Evolutionary conservation across 2,113 vertebrate genomes (phyloP).

Genomic region (Poeciliopsis retropinna): DNA sequence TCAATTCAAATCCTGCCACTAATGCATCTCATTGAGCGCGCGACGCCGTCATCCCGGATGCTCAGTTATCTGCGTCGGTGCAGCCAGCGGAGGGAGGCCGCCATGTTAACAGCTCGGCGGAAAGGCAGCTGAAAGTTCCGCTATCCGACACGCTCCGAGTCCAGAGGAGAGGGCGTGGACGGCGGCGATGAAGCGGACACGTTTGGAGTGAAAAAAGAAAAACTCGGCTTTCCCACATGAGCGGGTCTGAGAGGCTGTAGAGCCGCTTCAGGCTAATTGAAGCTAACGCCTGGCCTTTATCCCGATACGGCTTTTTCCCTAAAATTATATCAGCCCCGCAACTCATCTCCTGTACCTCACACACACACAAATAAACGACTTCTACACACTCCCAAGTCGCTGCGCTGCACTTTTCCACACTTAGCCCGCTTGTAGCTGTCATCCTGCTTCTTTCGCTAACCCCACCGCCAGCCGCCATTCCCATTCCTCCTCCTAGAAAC

Average conservation of each 20-base stretch:
- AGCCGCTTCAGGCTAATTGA: constrained; percentile 71
- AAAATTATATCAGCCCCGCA: constrained; percentile 59
- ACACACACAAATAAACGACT: constrained; percentile 35
- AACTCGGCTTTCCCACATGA: constrained; percentile 79
- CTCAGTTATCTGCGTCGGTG: constrained; percentile 90
- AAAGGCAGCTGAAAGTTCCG: constrained; percentile 80
- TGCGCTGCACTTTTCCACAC: constrained; percentile 45
- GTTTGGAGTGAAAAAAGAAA: constrained; percentile 64
- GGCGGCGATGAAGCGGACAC: constrained; percentile 55
- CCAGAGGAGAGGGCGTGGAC: constrained; percentile 67
- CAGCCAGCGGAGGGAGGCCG: constrained; percentile 83
- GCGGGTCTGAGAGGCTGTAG: constrained; percentile 58
- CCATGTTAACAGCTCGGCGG: constrained; percentile 82
- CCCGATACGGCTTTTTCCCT: constrained; percentile 63
- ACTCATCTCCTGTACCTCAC: constrained; percentile 37
- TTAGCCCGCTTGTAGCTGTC: constrained; percentile 73
- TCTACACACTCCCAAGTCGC: constrained; percentile 47
- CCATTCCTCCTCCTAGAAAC: constrained; percentile 87
- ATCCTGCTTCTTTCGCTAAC: constrained; percentile 51
- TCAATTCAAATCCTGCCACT: constrained; percentile 88
- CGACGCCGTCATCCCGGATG: constrained; percentile 76
- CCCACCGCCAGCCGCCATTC: constrained; percentile 34
- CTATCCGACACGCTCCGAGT: constrained; percentile 81
- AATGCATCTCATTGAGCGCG: constrained; percentile 94
- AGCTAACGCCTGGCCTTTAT: constrained; percentile 51